A percentile compares a stretch with the other conserved stretches of the same genome.
These are phyloP conservation scores for Agapostemon virescens DNA, from an alignment of 2,888 invertebrate species.

Conservation along the genomic window DNA sequence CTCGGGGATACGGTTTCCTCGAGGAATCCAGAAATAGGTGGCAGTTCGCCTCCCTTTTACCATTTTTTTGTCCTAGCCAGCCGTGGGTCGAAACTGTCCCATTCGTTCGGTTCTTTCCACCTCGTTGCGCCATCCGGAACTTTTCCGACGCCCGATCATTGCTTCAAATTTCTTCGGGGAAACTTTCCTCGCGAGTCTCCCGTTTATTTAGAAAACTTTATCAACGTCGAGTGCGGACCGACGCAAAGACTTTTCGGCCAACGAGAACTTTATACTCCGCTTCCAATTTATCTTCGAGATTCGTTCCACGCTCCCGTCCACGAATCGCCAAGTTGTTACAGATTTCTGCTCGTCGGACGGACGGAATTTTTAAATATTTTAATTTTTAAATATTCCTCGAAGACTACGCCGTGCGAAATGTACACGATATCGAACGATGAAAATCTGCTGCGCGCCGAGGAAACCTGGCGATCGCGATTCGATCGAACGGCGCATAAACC, in stretches of 20 bases:
- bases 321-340: neutral
- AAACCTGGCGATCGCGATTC: neutral
- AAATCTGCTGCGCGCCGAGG: neutral
- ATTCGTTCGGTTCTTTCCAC: constrained; percentile 26
- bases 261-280: neutral
- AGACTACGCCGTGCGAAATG: too few relatives aligned
- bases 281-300: neutral
- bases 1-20: constrained; percentile 41
- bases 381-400: too few relatives aligned
- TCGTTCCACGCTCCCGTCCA: neutral
- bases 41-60: constrained; percentile 12
- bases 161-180: neutral
- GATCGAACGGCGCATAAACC: neutral
- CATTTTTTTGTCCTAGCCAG: constrained; percentile 5
- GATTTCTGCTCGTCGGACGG: neutral
- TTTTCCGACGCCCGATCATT: constrained; percentile 15
- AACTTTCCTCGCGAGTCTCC: neutral
- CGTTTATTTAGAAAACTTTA: neutral
- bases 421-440: too few relatives aligned
- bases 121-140: neutral
- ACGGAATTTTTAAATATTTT: too few relatives aligned
- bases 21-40: constrained; percentile 44
- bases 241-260: neutral
- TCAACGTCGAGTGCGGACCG: neutral
- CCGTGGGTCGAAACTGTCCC: constrained; percentile 6